phyloP scores from a whole-genome alignment of 2,797 vertebrate genomes.

The Myotis myotis region DNA sequence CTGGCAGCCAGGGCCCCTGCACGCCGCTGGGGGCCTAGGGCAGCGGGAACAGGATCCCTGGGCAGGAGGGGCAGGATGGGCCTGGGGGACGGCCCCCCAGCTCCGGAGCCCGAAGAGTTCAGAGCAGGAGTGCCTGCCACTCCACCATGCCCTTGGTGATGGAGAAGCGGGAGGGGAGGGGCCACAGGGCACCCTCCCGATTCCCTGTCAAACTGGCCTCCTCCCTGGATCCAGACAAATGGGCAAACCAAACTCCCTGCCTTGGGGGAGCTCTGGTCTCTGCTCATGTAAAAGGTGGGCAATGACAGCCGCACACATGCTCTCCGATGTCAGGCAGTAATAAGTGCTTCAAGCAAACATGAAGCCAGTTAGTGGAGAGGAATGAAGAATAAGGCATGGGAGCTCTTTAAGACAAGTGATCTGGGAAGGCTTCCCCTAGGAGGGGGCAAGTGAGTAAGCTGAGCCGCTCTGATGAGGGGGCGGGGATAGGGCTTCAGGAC shows the following conservation, averaged over 20 bases:
- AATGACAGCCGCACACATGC: background rate
- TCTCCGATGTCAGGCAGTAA: too few relatives aligned
- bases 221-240: background rate
- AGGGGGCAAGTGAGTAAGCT: rapidly evolving
- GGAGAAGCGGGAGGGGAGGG: background rate
- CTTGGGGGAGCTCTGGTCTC: background rate
- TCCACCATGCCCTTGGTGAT: rapidly evolving
- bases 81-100: background rate
- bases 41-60: background rate
- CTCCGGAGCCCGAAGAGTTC: too few relatives aligned
- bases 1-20: background rate
- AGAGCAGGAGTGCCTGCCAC: background rate
- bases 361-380: background rate
- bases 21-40: background rate
- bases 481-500: background rate
- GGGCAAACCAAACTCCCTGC: background rate
- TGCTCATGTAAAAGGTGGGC: rapidly evolving
- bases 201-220: too few relatives aligned
- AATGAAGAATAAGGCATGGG: background rate
- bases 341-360: background rate
- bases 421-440: background rate
- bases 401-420: too few relatives aligned
- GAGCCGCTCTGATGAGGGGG: too few relatives aligned
- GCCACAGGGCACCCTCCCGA: background rate
- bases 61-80: background rate